Evolutionary conservation across 2,888 invertebrate genomes (phyloP).

Genomic region (Drosophila stalkeri): DNA sequence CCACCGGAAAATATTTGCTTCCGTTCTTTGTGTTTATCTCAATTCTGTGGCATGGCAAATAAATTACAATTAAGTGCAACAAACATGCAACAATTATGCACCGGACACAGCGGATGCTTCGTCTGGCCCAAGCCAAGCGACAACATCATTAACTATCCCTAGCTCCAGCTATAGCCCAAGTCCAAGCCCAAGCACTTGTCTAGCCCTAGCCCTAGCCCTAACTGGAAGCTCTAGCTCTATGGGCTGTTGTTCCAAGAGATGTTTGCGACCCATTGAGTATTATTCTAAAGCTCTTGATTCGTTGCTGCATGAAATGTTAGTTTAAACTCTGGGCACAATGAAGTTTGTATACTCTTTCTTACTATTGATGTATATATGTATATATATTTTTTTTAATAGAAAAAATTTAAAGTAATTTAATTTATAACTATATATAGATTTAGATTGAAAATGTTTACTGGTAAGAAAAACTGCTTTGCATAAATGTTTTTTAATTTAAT

Average conservation of each 20-base stretch:
- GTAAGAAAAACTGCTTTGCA: too few relatives aligned
- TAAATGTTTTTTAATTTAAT: too few relatives aligned
- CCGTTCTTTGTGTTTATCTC: constrained; percentile 66
- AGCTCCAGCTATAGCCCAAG: constrained; percentile 17
- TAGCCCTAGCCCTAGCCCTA: constrained; percentile 7
- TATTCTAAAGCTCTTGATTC: constrained; percentile 25
- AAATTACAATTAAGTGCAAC: constrained; percentile 78
- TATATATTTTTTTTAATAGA: too few relatives aligned
- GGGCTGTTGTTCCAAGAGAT: constrained; percentile 2
- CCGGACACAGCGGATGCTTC: constrained; percentile 65
- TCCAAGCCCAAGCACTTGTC: background rate
- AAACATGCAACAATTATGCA: constrained; percentile 73
- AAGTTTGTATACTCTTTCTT: constrained; percentile 18
- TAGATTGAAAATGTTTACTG: too few relatives aligned
- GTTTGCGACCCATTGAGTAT: constrained; percentile 21
- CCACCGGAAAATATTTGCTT: constrained; percentile 79
- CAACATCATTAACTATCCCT: constrained; percentile 66
- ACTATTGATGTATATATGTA: too few relatives aligned
- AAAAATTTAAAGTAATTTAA: too few relatives aligned
- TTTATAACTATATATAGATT: too few relatives aligned
- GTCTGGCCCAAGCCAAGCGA: constrained; percentile 42
- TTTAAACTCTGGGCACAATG: background rate
- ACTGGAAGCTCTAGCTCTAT: constrained; percentile 25
- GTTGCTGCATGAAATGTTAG: constrained; percentile 2
- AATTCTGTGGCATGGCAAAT: constrained; percentile 66